phyloP scores from a whole-genome alignment of 2,797 vertebrate genomes.

The Australoheros facetus region DNA sequence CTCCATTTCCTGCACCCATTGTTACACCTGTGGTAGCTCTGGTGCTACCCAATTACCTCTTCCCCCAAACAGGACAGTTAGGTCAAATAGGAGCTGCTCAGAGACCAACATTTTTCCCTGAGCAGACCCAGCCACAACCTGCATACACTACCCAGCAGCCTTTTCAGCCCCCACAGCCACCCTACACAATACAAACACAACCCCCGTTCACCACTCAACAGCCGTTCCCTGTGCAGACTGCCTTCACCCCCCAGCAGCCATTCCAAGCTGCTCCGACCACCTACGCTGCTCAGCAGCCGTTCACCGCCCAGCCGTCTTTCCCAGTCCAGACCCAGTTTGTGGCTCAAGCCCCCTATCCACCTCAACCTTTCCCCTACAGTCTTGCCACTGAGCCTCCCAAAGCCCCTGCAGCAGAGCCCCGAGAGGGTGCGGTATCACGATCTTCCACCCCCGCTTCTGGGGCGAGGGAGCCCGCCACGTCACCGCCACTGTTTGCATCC shows the following conservation, averaged over 20 bases:
- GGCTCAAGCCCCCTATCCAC: conserved; percentile 67
- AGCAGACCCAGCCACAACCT: conserved; percentile 74
- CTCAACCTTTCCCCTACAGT: conserved; percentile 76
- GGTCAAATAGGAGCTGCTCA: conserved; percentile 66
- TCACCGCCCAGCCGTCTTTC: conserved; percentile 72
- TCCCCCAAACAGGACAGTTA: conserved; percentile 76
- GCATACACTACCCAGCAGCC: conserved; percentile 68
- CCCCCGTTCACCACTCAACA: conserved; percentile 60
- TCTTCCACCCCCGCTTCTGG: conserved; percentile 80
- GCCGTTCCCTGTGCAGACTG: conserved; percentile 71
- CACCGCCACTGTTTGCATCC: conserved; percentile 88
- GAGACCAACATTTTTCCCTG: conserved; percentile 77
- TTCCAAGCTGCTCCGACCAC: conserved; percentile 67
- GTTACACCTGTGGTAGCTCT: conserved; percentile 89
- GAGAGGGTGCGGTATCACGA: conserved; percentile 71
- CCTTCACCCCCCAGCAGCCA: conserved; percentile 69
- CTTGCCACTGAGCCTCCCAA: conserved; percentile 72
- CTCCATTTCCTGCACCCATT: conserved; percentile 82
- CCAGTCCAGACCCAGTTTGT: conserved; percentile 78
- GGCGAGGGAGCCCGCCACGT: conserved; percentile 76
- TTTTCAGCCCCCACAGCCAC: conserved; percentile 60
- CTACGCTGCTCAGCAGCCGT: conserved; percentile 68
- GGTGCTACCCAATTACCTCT: conserved; percentile 87
- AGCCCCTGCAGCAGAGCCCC: conserved; percentile 56
- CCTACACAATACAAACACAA: conserved; percentile 73